Base-by-base conservation (phyloP, 2,113 vertebrate species). In the Lepidothrix coronata region DNA sequence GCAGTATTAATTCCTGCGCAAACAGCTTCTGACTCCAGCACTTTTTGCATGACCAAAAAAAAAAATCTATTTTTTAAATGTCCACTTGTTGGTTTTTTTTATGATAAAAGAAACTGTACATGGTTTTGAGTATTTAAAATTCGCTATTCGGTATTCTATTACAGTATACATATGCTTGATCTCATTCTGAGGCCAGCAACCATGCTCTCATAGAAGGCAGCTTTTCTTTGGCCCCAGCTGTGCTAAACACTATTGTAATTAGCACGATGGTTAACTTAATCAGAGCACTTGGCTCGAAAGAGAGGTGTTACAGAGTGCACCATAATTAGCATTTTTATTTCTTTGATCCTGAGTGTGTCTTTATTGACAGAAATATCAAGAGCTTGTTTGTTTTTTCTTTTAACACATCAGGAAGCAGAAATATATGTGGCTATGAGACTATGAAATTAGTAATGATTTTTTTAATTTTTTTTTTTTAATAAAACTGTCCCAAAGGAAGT, bases 181-280 rank as follows among this genome's bases (percentile, higher is more conserved):
- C 46, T 91, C 2, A 1, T 90, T 93, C 17, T 80, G 46, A 59
- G 43, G 71, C 85, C 0, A 0, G 41, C 70, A 89, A 43, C 51
- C 41, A 22, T 27, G 46, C 28, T 95, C 35, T 91, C 28, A 59
- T 94, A 90, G 58, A 96, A 91, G 78, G 89, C 76, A 72, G 78
- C 88, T 95, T 93, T 94, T 90, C 93, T 95, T 94, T 94, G 91
- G 91, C 91, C 94, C 93, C 96, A 97, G 94, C 95, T 97, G 96
- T 94, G 90, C 94, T 95, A 71, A 96, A 90, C 4, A 4, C 71
- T 90, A 58, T 85, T 90, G 66, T 94, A 97, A 96, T 97, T 97
- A 97, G 94, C 93, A 91, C 1, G 43, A 85, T 79, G 72, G 90
- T 96, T 97, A 97, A 90, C 96, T 97, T 96, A 96, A 96, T 97